Evolutionary conservation across 2,113 vertebrate species (phyloP).

Genomic region (Peromyscus maniculatus): DNA sequence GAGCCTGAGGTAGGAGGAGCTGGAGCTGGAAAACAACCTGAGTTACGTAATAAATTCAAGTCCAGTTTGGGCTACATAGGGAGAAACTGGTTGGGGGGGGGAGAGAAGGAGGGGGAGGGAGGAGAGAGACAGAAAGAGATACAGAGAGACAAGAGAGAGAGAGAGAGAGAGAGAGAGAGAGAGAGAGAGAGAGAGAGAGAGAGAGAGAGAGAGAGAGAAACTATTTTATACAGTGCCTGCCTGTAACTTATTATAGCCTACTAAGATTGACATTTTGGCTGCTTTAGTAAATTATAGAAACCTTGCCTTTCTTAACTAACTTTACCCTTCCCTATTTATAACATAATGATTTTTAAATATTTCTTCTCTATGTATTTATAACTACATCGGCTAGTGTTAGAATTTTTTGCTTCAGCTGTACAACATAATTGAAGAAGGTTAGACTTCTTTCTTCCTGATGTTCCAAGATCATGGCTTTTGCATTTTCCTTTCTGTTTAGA

Average conservation of each 20-base stretch:
- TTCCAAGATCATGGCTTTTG: constrained; percentile 35
- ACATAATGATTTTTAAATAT: constrained; percentile 47
- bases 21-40: not conserved
- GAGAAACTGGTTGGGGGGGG: not conserved
- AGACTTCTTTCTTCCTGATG: constrained; percentile 8
- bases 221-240: not conserved
- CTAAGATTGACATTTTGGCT: constrained; percentile 48
- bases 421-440: constrained; percentile 47
- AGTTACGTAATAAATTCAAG: not conserved
- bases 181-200: not conserved
- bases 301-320: not conserved
- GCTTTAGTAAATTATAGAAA: constrained; percentile 33
- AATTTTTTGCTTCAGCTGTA: constrained; percentile 52
- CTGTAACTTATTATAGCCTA: constrained; percentile 41
- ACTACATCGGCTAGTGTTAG: not conserved
- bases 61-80: not conserved
- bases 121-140: not conserved
- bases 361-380: constrained; percentile 45
- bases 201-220: not conserved
- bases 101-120: not conserved
- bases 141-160: not conserved
- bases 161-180: no score
- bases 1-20: not conserved
- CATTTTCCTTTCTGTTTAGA: constrained; percentile 58
- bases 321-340: constrained; percentile 38